Base-by-base conservation (phyloP, 2,113 vertebrate species). In the Oreochromis tanganicae region DNA sequence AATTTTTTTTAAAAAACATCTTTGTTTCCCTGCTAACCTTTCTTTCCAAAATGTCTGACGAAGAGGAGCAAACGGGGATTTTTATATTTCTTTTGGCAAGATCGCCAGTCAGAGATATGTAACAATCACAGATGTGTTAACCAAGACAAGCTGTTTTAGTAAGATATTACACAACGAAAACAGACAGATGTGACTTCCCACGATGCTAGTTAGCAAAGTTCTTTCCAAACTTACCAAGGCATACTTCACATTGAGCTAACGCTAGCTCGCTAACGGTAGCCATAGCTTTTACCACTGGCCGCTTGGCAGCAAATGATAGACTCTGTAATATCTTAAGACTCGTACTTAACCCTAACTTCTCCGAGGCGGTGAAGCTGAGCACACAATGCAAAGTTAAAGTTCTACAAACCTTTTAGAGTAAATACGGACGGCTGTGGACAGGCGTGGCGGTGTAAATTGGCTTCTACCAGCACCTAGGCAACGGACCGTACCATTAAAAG, bases 41-140 rank as follows among this genome's bases (percentile, higher is more conserved):
- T 89, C 57, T 55, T 24, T 66, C 83, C 91, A 94, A 94, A 94
- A 96, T 96, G 94, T 95, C 94, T 94, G 94, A 94, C 92, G 57
- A 94, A 84, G 87, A 93, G 93, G 87, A 91, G 92, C 85, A 88
- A 89, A 57, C 5, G 38, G 71, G 79, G 80, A 21, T 56, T 92
- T 86, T 86, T 91, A 75, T 88, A 89, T 88, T 92, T 90, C 87
- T 87, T 75, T 84, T 79, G 59, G 59, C 52, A 86, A 85, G 27
- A 85, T 71, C 63, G 17, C 17, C 59, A 2, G 3, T 13, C 12
- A 14, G 17, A 54, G 14, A 85, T 3, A 66, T 61, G 52, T 21
- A 24, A 13, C 5, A n/a, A 52, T 1, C 0, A 38, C 10, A 14
- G 1, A 9, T 11, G 11, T 46, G 16, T 11, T 32, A 14, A 8